Percentiles rank a stretch among this genome's conserved stretches.
These are phyloP conservation scores for Albula glossodonta DNA, from an alignment of 2,113 vertebrate species.

Conservation along the genomic window DNA sequence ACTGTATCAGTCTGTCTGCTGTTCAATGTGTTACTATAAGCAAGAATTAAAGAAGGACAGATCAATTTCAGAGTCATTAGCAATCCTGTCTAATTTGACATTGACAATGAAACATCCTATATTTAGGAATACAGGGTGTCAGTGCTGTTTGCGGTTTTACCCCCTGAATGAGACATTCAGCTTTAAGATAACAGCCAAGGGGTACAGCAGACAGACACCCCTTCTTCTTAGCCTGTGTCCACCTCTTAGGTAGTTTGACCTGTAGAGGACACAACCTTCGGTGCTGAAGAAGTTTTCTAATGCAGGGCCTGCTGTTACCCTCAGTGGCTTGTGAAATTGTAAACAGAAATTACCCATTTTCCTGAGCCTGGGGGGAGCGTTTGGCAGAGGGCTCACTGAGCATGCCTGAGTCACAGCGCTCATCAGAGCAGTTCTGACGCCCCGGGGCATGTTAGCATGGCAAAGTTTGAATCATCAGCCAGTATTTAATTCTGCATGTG, in stretches of 20 bases:
- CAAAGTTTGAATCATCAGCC: slow-evolving; percentile 24
- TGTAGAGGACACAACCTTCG: background rate
- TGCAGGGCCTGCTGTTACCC: background rate
- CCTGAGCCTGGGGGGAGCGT: slow-evolving; percentile 5
- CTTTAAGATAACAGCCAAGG: slow-evolving; percentile 31
- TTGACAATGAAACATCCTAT: background rate
- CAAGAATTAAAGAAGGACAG: background rate
- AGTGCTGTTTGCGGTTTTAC: background rate
- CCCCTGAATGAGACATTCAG: slow-evolving; percentile 63
- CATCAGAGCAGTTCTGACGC: slow-evolving; percentile 16
- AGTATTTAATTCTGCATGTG: slow-evolving; percentile 24
- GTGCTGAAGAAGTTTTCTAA: background rate
- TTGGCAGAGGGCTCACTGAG: background rate
- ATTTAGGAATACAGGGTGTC: background rate
- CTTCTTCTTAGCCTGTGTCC: background rate
- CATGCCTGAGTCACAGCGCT: slow-evolving; percentile 10
- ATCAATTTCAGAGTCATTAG: no score
- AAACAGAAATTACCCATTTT: slow-evolving; percentile 15
- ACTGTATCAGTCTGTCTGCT: background rate
- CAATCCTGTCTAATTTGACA: background rate
- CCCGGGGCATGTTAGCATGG: slow-evolving; percentile 19
- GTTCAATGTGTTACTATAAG: background rate
- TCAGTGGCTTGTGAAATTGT: slow-evolving; percentile 1
- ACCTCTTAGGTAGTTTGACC: background rate
- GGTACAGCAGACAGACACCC: background rate